Evolutionary conservation across 1,140 invertebrate genomes (phyloP).

Genomic region (Conopomorpha cramerella): DNA sequence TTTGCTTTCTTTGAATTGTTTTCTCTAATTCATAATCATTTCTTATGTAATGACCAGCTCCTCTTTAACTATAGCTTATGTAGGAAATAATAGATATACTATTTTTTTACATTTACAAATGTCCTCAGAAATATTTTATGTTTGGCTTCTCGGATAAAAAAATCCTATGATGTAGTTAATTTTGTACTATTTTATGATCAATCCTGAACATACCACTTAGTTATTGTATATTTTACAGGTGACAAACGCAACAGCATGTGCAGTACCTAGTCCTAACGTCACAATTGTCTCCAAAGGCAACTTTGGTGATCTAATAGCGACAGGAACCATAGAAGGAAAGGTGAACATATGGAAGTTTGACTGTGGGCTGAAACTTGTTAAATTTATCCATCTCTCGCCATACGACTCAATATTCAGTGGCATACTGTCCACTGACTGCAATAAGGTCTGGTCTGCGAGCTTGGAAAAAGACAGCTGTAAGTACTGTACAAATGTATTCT

Average conservation of each 20-base stretch:
- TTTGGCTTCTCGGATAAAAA: no score
- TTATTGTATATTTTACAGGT: conserved; percentile 43
- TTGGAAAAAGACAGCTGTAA: conserved; percentile 50
- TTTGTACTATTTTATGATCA: no score
- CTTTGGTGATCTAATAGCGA: conserved; percentile 71
- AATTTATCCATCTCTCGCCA: conserved; percentile 41
- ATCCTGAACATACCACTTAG: no score
- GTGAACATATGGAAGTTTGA: conserved; percentile 74
- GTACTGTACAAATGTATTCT: no score
- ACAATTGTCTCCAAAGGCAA: conserved; percentile 64
- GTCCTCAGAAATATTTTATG: no score
- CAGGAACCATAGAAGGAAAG: conserved; percentile 62
- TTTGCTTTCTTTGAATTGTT: no score
- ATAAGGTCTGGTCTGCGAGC: conserved; percentile 52
- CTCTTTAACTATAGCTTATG: no score
- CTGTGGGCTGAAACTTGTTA: conserved; percentile 67
- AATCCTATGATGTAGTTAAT: no score
- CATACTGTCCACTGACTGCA: conserved; percentile 34
- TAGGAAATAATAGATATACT: no score
- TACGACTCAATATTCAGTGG: conserved; percentile 53
- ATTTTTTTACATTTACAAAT: no score
- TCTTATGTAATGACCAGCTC: no score
- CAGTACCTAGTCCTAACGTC: conserved; percentile 60
- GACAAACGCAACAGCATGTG: conserved; percentile 86
- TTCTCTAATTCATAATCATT: no score